These are phyloP conservation scores for Hedychridium roseum DNA, from an alignment of 2,888 invertebrate genomes.

Conservation along the genomic window DNA sequence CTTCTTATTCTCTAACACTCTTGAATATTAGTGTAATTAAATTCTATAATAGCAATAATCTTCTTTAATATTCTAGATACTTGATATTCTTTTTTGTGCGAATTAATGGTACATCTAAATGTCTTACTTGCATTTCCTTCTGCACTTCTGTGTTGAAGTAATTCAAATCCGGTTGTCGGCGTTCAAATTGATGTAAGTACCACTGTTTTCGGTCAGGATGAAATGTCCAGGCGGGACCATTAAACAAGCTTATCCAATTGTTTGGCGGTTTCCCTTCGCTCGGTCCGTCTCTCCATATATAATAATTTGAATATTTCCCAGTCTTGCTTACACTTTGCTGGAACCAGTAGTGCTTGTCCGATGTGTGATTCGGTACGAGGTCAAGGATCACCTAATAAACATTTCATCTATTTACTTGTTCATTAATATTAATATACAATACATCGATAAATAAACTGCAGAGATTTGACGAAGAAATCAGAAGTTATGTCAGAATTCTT, in stretches of 20 bases:
- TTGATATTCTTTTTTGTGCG: no score
- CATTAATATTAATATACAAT: no score
- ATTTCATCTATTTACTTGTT: no score
- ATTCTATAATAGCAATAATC: no score
- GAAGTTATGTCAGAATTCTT: no score
- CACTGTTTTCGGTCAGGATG: slow-evolving; percentile 59
- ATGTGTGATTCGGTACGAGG: slow-evolving; percentile 69
- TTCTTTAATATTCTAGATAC: no score
- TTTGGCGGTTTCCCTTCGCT: slow-evolving; percentile 53
- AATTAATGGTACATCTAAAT: no score
- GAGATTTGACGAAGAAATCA: no score
- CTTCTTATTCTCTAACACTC: no score
- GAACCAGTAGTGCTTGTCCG: slow-evolving; percentile 68
- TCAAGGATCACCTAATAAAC: slow-evolving; percentile 72
- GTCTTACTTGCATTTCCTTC: slow-evolving; percentile 56
- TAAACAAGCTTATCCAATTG: slow-evolving; percentile 67
- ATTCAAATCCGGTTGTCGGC: slow-evolving; percentile 69
- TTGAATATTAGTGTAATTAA: no score
- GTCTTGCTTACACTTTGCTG: slow-evolving; percentile 45
- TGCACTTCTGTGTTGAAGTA: slow-evolving; percentile 59
- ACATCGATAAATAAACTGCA: no score
- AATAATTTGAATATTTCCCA: slow-evolving; percentile 58
- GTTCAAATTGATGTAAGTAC: slow-evolving; percentile 68
- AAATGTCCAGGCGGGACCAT: slow-evolving; percentile 67
- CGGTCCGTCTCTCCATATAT: slow-evolving; percentile 62